A percentile compares a stretch with the other conserved stretches of the same genome.
Evolutionary conservation across 2,113 vertebrate genomes (phyloP).

Genomic region (Epinephelus cyanopodus): DNA sequence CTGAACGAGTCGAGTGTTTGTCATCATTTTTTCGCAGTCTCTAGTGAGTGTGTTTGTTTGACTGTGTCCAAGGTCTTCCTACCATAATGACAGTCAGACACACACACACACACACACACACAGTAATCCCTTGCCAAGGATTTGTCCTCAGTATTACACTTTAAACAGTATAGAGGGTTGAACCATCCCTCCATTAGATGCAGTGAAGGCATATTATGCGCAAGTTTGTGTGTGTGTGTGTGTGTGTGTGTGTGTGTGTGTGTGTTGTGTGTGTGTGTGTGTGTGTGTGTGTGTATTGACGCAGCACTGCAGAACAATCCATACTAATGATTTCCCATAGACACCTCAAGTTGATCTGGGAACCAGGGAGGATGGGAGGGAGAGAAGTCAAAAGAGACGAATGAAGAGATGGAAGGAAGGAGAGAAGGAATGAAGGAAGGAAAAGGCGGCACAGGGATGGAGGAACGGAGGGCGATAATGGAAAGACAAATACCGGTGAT

Average conservation of each 20-base stretch:
- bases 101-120: not conserved
- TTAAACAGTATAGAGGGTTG: conserved; percentile 35
- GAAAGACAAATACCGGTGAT: not conserved
- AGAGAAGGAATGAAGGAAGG: not conserved
- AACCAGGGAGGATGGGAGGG: conserved; percentile 53
- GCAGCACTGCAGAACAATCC: conserved; percentile 74
- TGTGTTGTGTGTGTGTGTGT: conserved; percentile 41
- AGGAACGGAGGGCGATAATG: not conserved
- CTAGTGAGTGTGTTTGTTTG: conserved; percentile 20
- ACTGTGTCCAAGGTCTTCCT: conserved; percentile 14
- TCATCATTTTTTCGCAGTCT: conserved; percentile 48
- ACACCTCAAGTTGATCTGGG: conserved; percentile 76
- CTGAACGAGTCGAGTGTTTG: conserved; percentile 51
- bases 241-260: conserved; percentile 36
- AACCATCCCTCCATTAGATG: conserved; percentile 33
- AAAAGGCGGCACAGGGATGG: not conserved
- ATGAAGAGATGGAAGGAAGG: conserved; percentile 10
- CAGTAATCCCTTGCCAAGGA: conserved; percentile 36
- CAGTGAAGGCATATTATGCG: conserved; percentile 28
- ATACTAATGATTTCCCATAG: conserved; percentile 80
- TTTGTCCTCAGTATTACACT: conserved; percentile 44
- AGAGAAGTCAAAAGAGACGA: conserved; percentile 34
- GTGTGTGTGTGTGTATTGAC: conserved; percentile 54
- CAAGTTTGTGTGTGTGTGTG: conserved; percentile 34
- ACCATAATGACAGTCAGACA: not conserved